Evolutionary conservation across 2,113 vertebrate species (phyloP), one percentile per base, ranked within the genome.

Genomic region (Pelmatolapia mariae): DNA sequence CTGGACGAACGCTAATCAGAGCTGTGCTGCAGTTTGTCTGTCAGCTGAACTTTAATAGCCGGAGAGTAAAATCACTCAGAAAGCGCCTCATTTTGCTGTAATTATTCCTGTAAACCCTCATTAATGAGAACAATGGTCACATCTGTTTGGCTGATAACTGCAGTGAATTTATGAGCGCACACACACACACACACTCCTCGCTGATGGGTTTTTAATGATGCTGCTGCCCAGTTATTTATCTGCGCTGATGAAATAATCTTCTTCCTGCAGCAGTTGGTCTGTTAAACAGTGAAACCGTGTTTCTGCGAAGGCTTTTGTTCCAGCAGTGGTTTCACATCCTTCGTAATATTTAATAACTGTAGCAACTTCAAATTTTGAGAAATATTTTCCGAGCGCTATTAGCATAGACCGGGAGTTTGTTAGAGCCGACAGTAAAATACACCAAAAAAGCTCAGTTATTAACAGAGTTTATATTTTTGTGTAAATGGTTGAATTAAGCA

Each of bases 191-290:
- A 26, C 84, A 11, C 18, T 9, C 61, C n/a, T 15, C 2, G 3
- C 61, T 87, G 89, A 93, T 91, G 91, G 85, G 80, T 82, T 87
- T 92, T 91, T 93, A 92, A 93, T 87, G 91, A 90, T 71, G 91
- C 86, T 89, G 73, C 83, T 89, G 87, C 81, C 81, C 87, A 81
- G 81, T 89, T 89, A 89, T 93, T 90, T 84, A 91, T 91, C 91
- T 86, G 80, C 53, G 52, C 83, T 87, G 86, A 93, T 92, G 83
- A 81, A 89, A 93, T 90, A 87, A 93, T 90, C 84, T 87, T 29
- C 84, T 68, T 86, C 84, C 88, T 87, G 88, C 90, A 89, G 90
- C 82, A 53, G 71, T 81, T 31, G 4, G 12, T 47, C 84, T 73
- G 86, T 71, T 90, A 26, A 76, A 90, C 89, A 73, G 13, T 29